These are phyloP conservation scores for Lasiommata megera DNA, from an alignment of 2,888 invertebrate species.

Conservation along the genomic window DNA sequence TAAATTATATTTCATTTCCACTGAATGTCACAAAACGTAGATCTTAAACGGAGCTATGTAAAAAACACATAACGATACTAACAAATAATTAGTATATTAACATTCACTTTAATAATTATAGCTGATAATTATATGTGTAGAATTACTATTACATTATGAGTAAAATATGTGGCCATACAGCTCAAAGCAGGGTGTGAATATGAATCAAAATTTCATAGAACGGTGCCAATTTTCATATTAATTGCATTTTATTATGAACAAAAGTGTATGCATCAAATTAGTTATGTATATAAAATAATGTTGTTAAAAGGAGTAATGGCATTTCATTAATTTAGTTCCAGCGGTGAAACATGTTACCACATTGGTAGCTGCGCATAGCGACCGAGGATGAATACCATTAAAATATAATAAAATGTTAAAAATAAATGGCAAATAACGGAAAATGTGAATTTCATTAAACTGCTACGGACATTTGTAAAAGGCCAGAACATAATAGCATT, in stretches of 20 bases:
- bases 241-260: constrained; percentile 46
- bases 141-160: constrained; percentile 8
- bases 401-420: constrained; percentile 35
- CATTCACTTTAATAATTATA: neutral
- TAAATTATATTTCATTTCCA: too few relatives aligned
- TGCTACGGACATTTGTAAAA: constrained; percentile 42
- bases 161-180: constrained; percentile 21
- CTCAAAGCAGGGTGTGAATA: constrained; percentile 36
- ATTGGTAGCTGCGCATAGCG: constrained; percentile 29
- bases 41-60: too few relatives aligned
- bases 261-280: constrained; percentile 37
- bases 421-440: constrained; percentile 37
- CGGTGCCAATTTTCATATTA: constrained; percentile 47
- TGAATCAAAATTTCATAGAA: constrained; percentile 48
- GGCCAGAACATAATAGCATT: constrained; percentile 49
- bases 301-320: constrained; percentile 38
- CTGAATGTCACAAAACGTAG: too few relatives aligned
- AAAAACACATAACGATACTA: too few relatives aligned
- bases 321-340: constrained; percentile 37
- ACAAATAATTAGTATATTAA: too few relatives aligned
- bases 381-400: constrained; percentile 21
- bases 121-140: neutral
- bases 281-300: constrained; percentile 35
- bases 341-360: constrained; percentile 36
- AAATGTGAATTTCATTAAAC: constrained; percentile 40